A percentile compares a stretch with the other conserved stretches of the same genome.
Evolutionary conservation across 2,113 vertebrate species (phyloP).

Genomic region (Cheirogaleus medius): DNA sequence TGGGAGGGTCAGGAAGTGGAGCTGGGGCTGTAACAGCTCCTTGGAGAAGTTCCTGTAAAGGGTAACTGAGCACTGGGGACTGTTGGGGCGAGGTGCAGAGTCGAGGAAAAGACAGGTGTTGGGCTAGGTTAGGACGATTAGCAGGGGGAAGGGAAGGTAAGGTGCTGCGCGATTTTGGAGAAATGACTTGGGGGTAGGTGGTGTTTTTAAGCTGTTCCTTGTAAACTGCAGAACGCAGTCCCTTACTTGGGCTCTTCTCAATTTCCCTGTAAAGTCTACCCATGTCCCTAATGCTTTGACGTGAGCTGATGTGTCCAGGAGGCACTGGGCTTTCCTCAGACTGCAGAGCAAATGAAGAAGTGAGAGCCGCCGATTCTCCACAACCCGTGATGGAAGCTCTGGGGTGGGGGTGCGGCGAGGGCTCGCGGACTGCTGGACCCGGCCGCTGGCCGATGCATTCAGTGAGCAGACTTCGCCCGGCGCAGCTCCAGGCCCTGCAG

Average conservation of each 20-base stretch:
- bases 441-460: not conserved
- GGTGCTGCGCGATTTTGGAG: not conserved
- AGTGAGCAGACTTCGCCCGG: not conserved
- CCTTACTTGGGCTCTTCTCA: not conserved
- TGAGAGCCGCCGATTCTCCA: not conserved
- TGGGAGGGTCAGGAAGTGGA: not conserved
- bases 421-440: not conserved
- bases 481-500: not conserved
- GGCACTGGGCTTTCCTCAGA: not conserved
- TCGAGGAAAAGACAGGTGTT: not conserved
- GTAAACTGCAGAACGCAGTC: too few species aligned
- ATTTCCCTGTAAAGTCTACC: not conserved
- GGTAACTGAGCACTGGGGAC: not conserved
- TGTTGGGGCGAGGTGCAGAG: not conserved
- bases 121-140: not conserved
- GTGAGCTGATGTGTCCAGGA: not conserved
- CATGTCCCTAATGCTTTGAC: not conserved
- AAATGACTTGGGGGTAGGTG: not conserved
- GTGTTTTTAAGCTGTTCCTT: not conserved
- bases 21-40: not conserved
- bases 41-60: not conserved
- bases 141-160: not conserved
- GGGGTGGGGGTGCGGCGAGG: not conserved
- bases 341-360: not conserved
- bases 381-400: not conserved